These are phyloP conservation scores for Sinosuthora webbiana DNA, from an alignment of 2,113 vertebrate species.

Conservation along the genomic window DNA sequence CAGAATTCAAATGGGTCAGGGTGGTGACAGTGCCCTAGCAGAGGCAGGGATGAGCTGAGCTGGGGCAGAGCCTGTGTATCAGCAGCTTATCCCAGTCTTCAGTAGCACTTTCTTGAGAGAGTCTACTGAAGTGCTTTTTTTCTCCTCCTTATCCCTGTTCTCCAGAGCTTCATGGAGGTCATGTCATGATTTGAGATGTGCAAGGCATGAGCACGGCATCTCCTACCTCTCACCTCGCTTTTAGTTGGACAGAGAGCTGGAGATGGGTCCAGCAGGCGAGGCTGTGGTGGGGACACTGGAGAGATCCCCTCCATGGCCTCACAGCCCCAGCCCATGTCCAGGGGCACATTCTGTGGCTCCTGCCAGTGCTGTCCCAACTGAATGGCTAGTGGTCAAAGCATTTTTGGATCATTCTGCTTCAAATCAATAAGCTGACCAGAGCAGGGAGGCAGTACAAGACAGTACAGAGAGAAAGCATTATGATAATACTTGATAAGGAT, in stretches of 20 bases:
- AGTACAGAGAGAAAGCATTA: conserved; percentile 9
- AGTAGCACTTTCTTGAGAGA: not conserved
- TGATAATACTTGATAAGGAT: conserved; percentile 40
- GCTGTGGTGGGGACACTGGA: not conserved
- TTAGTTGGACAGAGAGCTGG: not conserved
- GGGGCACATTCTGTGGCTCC: not conserved
- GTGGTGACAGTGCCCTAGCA: not conserved
- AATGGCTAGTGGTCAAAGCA: not conserved
- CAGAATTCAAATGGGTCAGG: accelerated
- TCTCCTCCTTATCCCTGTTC: not conserved
- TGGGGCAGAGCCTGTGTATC: not conserved
- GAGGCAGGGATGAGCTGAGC: not conserved
- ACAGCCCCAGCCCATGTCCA: not conserved
- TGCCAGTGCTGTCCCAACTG: not conserved
- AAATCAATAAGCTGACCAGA: not conserved
- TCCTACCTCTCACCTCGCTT: not conserved
- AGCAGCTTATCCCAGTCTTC: not conserved
- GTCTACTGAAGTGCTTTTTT: not conserved
- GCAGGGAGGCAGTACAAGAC: conserved; percentile 1
- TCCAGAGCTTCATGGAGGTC: not conserved
- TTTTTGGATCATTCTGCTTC: not conserved
- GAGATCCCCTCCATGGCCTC: not conserved
- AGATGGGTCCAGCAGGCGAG: not conserved
- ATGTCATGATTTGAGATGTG: not conserved
- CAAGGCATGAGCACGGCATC: not conserved